phyloP scores from a whole-genome alignment of 1,140 invertebrate species.

The Pachypsylla venusta region DNA sequence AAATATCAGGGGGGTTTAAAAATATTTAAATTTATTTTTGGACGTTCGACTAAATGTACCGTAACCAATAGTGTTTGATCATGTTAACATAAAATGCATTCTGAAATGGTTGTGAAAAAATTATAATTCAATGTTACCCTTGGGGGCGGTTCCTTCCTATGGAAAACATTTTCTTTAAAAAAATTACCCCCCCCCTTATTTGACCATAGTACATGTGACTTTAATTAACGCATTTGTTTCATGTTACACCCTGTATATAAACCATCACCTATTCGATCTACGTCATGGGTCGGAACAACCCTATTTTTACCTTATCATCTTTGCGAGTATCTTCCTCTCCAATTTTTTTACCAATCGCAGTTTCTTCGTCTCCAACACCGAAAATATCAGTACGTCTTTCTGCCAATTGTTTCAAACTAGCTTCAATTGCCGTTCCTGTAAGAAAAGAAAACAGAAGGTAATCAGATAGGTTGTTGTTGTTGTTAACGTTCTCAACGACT shows the following conservation, averaged over 20 bases:
- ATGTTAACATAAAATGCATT: too few species aligned
- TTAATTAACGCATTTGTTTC: neutral
- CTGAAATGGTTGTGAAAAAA: too few species aligned
- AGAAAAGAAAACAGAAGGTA: conserved; percentile 16
- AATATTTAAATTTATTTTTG: too few species aligned
- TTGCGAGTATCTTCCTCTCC: conserved; percentile 84
- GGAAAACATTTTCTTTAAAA: too few species aligned
- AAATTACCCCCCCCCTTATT: too few species aligned
- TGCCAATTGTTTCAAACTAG: conserved; percentile 86
- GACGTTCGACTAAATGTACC: too few species aligned
- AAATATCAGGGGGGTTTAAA: too few species aligned
- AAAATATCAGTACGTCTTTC: conserved; percentile 99
- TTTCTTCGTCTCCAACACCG: conserved; percentile 95
- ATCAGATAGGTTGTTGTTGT: too few species aligned
- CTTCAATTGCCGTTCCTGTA: conserved; percentile 74
- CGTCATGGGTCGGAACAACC: neutral
- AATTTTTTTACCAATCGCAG: conserved; percentile 97
- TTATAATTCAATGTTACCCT: too few species aligned
- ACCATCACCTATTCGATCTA: neutral
- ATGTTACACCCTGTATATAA: neutral
- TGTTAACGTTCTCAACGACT: too few species aligned
- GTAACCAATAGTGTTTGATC: too few species aligned
- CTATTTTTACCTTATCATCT: conserved; percentile 56
- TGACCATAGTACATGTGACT: neutral
- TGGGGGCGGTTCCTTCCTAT: too few species aligned